These are phyloP conservation scores for Mongoloraphidia duomilia DNA, from an alignment of 2,888 invertebrate genomes.

Conservation along the genomic window DNA sequence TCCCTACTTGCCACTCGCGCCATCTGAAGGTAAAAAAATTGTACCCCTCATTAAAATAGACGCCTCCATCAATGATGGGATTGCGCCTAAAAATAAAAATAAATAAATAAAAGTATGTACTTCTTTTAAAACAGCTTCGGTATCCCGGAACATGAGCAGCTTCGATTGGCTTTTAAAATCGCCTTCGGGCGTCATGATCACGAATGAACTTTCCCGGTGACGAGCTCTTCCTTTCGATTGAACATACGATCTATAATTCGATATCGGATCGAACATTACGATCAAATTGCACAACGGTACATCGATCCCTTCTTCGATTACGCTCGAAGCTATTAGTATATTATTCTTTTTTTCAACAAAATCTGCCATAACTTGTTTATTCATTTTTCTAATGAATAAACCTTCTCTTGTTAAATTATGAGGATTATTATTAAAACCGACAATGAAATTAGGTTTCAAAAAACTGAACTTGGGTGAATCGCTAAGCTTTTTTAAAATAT, in stretches of 20 bases:
- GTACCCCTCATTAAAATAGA: background rate
- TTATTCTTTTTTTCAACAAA: slow-evolving; percentile 47
- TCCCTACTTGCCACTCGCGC: slow-evolving; percentile 1
- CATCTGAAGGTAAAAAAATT: background rate
- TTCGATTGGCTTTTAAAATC: no score
- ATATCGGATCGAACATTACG: slow-evolving; percentile 54
- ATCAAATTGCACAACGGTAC: slow-evolving; percentile 70
- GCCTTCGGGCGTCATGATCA: slow-evolving; percentile 32
- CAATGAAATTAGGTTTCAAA: slow-evolving; percentile 53
- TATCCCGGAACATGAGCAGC: slow-evolving; percentile 19
- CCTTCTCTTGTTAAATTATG: slow-evolving; percentile 39
- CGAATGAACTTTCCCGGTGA: slow-evolving; percentile 42
- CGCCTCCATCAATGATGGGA: background rate
- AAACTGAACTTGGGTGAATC: slow-evolving; percentile 37
- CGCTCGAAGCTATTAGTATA: slow-evolving; percentile 57
- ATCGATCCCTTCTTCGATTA: slow-evolving; percentile 84
- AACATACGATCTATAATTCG: slow-evolving; percentile 67
- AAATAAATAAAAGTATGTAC: slow-evolving; percentile 21
- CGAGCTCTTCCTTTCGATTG: slow-evolving; percentile 85
- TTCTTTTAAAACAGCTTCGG: slow-evolving; percentile 39
- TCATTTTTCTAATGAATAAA: slow-evolving; percentile 37
- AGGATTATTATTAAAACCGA: slow-evolving; percentile 49
- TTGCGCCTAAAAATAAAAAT: background rate
- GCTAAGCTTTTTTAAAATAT: slow-evolving; percentile 42
- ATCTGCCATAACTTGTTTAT: slow-evolving; percentile 35